Evolutionary conservation across 2,113 vertebrate genomes (phyloP), one percentile per base, ranked within the genome.

Genomic region (Chaetura pelagica): DNA sequence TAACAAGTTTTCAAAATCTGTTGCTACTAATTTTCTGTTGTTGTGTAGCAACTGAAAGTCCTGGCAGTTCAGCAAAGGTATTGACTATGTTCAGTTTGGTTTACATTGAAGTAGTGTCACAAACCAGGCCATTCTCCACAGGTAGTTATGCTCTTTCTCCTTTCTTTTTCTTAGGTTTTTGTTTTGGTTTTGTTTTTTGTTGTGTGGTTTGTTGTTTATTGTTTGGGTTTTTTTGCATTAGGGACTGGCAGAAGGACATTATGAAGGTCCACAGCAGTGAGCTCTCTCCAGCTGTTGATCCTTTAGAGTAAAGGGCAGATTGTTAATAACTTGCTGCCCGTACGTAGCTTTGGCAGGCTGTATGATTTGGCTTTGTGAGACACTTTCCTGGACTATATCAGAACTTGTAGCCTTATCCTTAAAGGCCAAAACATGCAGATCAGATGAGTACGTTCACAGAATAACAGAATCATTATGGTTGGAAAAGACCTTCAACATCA

Each of bases 1-100:
- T 55, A 95, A 97, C 42, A 84, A 86, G 82, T 93, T 96, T 92
- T 90, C 44, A 71, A 72, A 88, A 87, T 64, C 84, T 94, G 3
- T 44, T 79, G 38, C 48, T 51, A 12, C 40, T 80, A 74, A 84
- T 63, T 63, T 49, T 58, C 30, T 52, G 27, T 85, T 76, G 17
- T 54, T 80, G 15, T 59, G 51, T 26, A 40, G 32, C 77, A 78
- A 38, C 59, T 91, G 32, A 62, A 91, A 82, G 54, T 54, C 55
- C 19, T 79, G 54, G 15, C 44, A 72, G 40, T 83, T 94, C 85
- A 87, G 35, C 38, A 34, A 32, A 76, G 7, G 3, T 80, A 89
- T 87, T 91, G 75, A 84, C 54, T 42, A 4, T 9, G 14, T 83
- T 75, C 63, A 30, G n/a, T 87, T 69, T 84, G 32, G 32, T 80